phyloP scores from a whole-genome alignment of 2,888 invertebrate species.

The Rambutsinella grinnellia region DNA sequence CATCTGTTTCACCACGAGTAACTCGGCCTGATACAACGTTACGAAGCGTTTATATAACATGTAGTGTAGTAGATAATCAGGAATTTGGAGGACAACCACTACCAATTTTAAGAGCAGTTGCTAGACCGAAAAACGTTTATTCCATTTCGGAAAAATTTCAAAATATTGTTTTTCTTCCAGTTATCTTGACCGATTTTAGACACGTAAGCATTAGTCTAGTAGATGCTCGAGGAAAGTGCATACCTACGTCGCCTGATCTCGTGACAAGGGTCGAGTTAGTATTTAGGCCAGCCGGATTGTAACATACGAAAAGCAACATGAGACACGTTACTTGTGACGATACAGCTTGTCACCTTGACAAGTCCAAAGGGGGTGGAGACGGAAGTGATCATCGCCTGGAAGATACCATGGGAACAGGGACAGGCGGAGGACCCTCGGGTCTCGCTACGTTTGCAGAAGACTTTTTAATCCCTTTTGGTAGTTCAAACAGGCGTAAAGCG shows the following conservation, averaged over 20 bases:
- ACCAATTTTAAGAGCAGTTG: neutral
- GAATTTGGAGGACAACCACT: neutral
- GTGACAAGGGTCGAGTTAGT: neutral
- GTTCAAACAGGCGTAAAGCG: neutral
- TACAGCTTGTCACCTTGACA: constrained; percentile 8
- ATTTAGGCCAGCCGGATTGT: neutral
- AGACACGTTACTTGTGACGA: constrained; percentile 9
- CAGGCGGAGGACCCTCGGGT: neutral
- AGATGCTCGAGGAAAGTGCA: neutral
- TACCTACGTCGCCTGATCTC: neutral
- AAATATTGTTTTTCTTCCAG: constrained; percentile 4
- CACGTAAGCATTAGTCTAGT: constrained; percentile 1
- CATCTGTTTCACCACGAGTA: neutral
- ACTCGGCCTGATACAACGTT: neutral
- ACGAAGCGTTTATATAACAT: neutral
- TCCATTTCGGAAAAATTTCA: neutral
- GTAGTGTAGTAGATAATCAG: constrained; percentile 4
- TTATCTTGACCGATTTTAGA: neutral
- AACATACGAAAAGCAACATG: too few relatives aligned
- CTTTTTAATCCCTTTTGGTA: constrained; percentile 4
- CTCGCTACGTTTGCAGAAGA: neutral
- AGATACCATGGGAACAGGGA: neutral
- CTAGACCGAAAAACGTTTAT: neutral
- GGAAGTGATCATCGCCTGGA: neutral
- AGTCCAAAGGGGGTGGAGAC: neutral